A percentile compares a stretch with the other conserved stretches of the same genome.
These are phyloP conservation scores for Nasonia longicornis DNA, from an alignment of 1,140 invertebrate species.

Conservation along the genomic window DNA sequence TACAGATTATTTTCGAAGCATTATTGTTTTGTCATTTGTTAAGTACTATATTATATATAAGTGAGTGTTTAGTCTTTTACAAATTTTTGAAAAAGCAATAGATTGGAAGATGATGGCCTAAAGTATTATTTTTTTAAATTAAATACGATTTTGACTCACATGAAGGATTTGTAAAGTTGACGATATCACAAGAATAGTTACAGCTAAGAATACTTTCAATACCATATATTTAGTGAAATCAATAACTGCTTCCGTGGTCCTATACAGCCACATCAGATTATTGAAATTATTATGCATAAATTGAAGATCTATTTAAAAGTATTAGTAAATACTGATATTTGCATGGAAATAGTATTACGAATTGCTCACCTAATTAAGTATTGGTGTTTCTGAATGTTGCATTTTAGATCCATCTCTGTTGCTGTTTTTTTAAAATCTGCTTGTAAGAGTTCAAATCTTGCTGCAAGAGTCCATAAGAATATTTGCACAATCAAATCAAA, in stretches of 20 bases:
- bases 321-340: too few species aligned
- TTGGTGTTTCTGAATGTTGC: neutral
- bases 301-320: too few species aligned
- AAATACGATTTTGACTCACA: neutral
- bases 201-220: neutral
- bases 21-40: neutral
- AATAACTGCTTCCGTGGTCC: neutral
- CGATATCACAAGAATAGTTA: neutral
- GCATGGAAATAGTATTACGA: neutral
- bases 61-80: neutral
- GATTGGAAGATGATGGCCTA: neutral
- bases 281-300: too few species aligned
- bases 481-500: neutral
- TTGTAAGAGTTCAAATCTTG: neutral
- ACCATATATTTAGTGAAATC: neutral
- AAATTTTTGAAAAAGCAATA: neutral
- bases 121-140: neutral
- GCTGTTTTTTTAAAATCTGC: neutral
- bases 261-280: neutral
- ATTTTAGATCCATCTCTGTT: neutral
- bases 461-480: neutral
- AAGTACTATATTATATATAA: neutral
- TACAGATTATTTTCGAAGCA: slow-evolving; percentile 3
- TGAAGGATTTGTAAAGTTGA: neutral
- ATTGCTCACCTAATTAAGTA: neutral